Evolutionary conservation across 2,888 invertebrate species (phyloP), one percentile per base, ranked within the genome.

Genomic region (Drosophila rubida): DNA sequence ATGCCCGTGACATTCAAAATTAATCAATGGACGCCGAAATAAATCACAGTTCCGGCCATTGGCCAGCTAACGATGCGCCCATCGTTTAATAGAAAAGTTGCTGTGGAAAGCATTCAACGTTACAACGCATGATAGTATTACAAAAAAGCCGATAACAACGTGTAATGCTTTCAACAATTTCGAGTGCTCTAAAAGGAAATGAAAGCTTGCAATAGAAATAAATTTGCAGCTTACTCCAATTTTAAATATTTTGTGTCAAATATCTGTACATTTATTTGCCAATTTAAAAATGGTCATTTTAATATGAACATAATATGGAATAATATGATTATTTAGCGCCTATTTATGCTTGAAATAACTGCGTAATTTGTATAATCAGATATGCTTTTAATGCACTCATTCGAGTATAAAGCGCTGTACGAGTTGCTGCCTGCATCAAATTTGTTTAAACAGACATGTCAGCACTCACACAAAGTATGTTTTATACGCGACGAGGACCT

Each of bases 41-140:
- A 85, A 79, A 85, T 77, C 85, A 68, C 65, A 69, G 67, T 58
- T 75, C 63, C 60, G 65, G 54, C 46, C 78, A 62, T 83, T 78
- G 51, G 51, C 53, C 49, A 59, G 61, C 68, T 63, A 77, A 77
- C 53, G 61, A 75, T 58, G 60, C 46, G 61, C 37, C 63, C 41
- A 53, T 66, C 23, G 16, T n/a, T 27, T 11, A 44, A 35, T 46
- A 32, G 49, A 13, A 42, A 35, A 49, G 1, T 22, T 44, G 0
- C 44, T 8, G 41, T 6, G 19, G 4, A 49, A 0, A 4, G 16
- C 46, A 14, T 30, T 30, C 30, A 30, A 30, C 9, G 30, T 30
- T 9, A 30, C 30, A n/a, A 27, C 27, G 27, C 27, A 27, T 27
- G 27, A 27, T 27, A 1, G 9, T 27, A 11, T 27, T 27, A 9